Percentiles rank a stretch among this genome's conserved stretches.
phyloP scores from a whole-genome alignment of 2,797 vertebrate species.

The Etheostoma nigrum region DNA sequence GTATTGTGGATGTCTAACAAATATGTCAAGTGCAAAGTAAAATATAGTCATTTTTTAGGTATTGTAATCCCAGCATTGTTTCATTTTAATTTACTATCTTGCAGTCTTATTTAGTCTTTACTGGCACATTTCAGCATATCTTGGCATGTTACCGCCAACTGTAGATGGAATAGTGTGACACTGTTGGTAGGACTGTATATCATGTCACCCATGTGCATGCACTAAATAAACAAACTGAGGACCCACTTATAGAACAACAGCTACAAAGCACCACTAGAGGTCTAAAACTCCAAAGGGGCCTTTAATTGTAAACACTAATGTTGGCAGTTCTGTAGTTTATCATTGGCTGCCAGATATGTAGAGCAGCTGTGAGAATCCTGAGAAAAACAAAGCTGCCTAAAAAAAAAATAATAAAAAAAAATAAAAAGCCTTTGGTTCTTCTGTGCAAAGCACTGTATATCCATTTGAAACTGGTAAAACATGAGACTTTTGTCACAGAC shows the following conservation, averaged over 20 bases:
- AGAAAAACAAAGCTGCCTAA: not conserved
- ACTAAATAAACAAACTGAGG: not conserved
- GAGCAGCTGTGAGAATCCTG: not conserved
- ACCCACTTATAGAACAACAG: not conserved
- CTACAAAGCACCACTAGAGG: too few relatives aligned
- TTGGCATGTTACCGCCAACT: too few relatives aligned
- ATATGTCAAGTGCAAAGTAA: not conserved
- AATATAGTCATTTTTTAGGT: not conserved
- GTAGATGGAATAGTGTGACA: too few relatives aligned
- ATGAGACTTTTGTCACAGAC: not conserved
- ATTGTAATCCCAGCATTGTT: not conserved
- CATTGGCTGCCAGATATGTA: not conserved
- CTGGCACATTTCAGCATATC: too few relatives aligned
- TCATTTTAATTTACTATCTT: too few relatives aligned
- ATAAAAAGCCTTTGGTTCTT: not conserved
- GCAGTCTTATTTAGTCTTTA: too few relatives aligned
- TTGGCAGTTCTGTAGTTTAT: not conserved
- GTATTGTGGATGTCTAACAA: not conserved
- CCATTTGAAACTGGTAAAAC: conserved; percentile 5
- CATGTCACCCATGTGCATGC: too few relatives aligned
- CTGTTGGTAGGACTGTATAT: too few relatives aligned
- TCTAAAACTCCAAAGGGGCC: not conserved
- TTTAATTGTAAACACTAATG: not conserved
- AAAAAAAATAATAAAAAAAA: too few relatives aligned
- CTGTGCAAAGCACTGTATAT: not conserved